Evolutionary conservation across 2,113 vertebrate species (phyloP).

Genomic region (Cyphomyrus discorhynchus): DNA sequence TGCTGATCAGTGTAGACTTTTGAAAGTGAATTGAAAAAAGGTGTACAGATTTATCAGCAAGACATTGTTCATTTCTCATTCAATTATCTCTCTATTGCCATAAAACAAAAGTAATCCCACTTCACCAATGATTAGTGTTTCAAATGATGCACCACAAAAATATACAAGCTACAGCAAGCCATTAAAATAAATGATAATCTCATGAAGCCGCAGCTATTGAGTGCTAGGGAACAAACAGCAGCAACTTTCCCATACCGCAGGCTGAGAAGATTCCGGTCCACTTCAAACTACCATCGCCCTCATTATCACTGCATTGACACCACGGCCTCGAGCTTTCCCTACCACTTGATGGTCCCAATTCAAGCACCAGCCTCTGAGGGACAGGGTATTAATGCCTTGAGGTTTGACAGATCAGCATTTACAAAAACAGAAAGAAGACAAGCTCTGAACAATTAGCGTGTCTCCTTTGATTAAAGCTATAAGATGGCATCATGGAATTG

Average conservation of each 20-base stretch:
- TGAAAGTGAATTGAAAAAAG: neutral
- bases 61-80: neutral
- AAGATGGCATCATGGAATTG: neutral
- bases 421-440: neutral
- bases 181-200: neutral
- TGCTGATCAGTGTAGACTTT: neutral
- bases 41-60: neutral
- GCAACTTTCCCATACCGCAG: neutral
- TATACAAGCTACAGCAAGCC: neutral
- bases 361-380: neutral
- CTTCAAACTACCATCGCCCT: neutral
- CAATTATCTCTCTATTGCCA: neutral
- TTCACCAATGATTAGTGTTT: neutral
- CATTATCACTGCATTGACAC: neutral
- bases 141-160: neutral
- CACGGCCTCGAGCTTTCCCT: neutral
- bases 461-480: neutral
- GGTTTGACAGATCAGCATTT: neutral
- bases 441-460: neutral
- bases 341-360: neutral
- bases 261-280: neutral
- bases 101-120: constrained; percentile 3
- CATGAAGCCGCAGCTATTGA: neutral
- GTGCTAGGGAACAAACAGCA: neutral
- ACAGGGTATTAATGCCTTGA: constrained; percentile 10